A percentile compares a stretch with the other conserved stretches of the same genome.
Evolutionary conservation across 2,113 vertebrate species (phyloP).

Genomic region (Oxyura jamaicensis): DNA sequence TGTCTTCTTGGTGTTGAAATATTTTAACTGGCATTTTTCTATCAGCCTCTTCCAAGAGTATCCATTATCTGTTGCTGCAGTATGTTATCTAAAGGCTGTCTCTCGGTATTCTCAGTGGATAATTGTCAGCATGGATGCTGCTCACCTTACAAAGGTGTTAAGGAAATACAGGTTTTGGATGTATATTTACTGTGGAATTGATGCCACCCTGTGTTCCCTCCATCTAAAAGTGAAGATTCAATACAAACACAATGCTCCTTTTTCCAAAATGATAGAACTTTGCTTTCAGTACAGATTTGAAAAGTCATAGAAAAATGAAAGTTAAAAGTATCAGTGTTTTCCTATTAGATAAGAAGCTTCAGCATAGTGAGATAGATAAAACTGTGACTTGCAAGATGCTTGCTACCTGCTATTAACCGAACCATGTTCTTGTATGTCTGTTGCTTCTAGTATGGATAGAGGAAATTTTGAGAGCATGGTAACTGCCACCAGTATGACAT

Average conservation of each 20-base stretch:
- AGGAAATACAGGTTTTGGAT: neutral
- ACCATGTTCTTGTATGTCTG: neutral
- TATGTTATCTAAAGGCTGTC: neutral
- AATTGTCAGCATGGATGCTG: neutral
- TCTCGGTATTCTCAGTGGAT: neutral
- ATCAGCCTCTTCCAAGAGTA: neutral
- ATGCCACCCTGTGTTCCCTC: neutral
- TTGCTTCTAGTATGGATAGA: neutral
- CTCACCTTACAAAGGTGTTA: neutral
- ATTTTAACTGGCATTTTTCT: constrained; percentile 23
- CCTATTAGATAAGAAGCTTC: neutral
- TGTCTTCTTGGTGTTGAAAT: neutral
- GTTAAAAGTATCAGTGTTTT: neutral
- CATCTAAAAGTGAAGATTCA: neutral
- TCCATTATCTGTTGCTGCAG: neutral
- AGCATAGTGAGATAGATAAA: neutral
- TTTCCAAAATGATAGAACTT: neutral
- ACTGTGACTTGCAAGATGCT: neutral
- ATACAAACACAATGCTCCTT: accelerated
- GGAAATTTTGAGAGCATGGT: neutral
- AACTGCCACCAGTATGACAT: neutral
- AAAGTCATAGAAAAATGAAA: neutral
- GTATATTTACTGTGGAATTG: neutral
- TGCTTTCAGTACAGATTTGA: neutral
- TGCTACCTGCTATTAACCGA: neutral